A percentile compares a stretch with the other conserved stretches of the same genome.
Conservation (phyloP, 1,140 invertebrate genomes). For the Drosophila asahinai region DNA sequence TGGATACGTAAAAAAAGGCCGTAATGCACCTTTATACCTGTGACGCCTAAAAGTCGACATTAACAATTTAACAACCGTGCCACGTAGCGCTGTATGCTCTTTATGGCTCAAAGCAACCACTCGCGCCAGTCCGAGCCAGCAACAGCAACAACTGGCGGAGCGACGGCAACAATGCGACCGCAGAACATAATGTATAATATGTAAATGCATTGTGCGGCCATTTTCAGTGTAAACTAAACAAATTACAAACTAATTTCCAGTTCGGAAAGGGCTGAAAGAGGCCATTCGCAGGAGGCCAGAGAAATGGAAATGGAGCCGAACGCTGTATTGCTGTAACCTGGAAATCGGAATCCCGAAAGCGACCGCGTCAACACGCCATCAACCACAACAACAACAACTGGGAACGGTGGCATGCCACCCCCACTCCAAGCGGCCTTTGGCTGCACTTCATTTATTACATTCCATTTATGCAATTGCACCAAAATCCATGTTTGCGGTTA, state of each 20-base stretch:
- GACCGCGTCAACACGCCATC: slow-evolving; percentile 68
- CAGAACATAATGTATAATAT: slow-evolving; percentile 70
- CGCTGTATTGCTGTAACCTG: slow-evolving; percentile 14
- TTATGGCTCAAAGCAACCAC: slow-evolving; percentile 25
- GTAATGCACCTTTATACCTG: slow-evolving; percentile 11
- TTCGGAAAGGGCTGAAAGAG: slow-evolving; percentile 24
- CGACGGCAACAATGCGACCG: slow-evolving; percentile 49
- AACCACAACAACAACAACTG: slow-evolving; percentile 55
- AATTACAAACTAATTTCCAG: slow-evolving; percentile 74
- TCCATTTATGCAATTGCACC: slow-evolving; percentile 78
- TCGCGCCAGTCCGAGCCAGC: not conserved
- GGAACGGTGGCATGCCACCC: not conserved
- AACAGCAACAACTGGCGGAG: slow-evolving; percentile 3
- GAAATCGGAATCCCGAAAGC: slow-evolving; percentile 31
- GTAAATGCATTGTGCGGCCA: slow-evolving; percentile 60
- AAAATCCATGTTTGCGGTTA: slow-evolving; percentile 81
- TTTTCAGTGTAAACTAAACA: slow-evolving; percentile 70
- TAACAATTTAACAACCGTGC: slow-evolving; percentile 53
- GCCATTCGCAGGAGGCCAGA: not conserved
- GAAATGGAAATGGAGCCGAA: slow-evolving; percentile 14
- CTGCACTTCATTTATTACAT: slow-evolving; percentile 72
- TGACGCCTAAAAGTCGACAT: slow-evolving; percentile 63
- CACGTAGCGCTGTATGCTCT: slow-evolving; percentile 14
- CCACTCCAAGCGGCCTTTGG: not conserved
- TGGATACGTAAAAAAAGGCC: not conserved